These are phyloP conservation scores for Pseudopipra pipra DNA, from an alignment of 2,113 vertebrate genomes.

Conservation along the genomic window DNA sequence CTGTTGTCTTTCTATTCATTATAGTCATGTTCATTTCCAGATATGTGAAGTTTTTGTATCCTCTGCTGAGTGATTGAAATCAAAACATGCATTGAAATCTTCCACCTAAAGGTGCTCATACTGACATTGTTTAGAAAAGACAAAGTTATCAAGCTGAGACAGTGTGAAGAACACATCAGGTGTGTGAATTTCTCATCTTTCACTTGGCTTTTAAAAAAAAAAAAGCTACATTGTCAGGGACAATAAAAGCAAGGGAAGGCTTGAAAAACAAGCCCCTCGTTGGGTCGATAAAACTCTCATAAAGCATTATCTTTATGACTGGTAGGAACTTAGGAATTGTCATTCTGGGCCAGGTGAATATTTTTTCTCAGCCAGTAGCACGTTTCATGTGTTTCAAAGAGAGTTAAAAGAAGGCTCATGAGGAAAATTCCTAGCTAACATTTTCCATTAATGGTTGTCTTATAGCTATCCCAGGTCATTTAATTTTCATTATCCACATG, in stretches of 20 bases:
- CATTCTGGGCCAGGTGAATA: background rate
- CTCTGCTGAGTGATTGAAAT: background rate
- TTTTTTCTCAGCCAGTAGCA: background rate
- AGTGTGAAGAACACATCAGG: background rate
- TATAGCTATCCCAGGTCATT: background rate
- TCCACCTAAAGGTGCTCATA: background rate
- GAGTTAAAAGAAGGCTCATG: background rate
- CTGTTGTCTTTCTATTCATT: background rate
- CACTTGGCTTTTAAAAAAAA: background rate
- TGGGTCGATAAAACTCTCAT: background rate
- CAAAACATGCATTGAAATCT: background rate
- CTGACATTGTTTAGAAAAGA: constrained; percentile 3
- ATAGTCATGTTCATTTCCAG: background rate
- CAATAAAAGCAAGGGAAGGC: background rate
- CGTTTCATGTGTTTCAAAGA: background rate
- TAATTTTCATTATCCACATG: background rate
- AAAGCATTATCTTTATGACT: background rate
- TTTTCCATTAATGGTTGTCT: background rate
- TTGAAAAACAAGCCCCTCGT: background rate
- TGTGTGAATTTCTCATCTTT: constrained; percentile 32
- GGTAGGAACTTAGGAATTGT: background rate
- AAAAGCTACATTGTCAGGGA: background rate
- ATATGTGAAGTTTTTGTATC: background rate
- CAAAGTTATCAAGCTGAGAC: background rate
- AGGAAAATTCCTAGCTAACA: background rate